Evolutionary conservation across 2,888 invertebrate genomes (phyloP).

Genomic region (Archaeoteleia sp.): DNA sequence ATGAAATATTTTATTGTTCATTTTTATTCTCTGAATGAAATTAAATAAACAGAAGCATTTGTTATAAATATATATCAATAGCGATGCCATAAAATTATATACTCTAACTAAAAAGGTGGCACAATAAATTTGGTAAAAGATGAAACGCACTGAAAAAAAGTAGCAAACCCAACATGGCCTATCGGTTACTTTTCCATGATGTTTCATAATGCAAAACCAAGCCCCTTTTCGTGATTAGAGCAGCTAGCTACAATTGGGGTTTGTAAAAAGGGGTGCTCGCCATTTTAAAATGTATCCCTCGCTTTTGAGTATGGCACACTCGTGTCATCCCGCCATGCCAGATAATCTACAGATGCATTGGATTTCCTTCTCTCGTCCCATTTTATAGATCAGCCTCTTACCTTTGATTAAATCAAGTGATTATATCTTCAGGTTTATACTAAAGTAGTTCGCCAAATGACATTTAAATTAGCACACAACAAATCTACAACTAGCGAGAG

Average conservation of each 20-base stretch:
- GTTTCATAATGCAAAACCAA: constrained; percentile 68
- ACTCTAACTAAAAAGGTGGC: constrained; percentile 26
- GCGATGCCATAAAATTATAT: too few species aligned
- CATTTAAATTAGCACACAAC: constrained; percentile 45
- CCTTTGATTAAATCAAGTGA: constrained; percentile 59
- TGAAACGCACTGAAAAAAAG: constrained; percentile 9
- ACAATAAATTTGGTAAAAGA: constrained; percentile 1
- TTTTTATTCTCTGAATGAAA: too few species aligned
- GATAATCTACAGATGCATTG: constrained; percentile 53
- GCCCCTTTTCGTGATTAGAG: constrained; percentile 69
- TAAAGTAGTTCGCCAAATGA: constrained; percentile 38
- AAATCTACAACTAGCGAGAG: constrained; percentile 30
- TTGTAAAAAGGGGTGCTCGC: constrained; percentile 60
- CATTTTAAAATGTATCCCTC: constrained; percentile 66
- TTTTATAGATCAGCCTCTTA: constrained; percentile 58
- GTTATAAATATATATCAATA: too few species aligned
- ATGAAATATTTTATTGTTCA: too few species aligned
- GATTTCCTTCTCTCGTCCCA: constrained; percentile 46
- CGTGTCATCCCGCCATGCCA: constrained; percentile 49
- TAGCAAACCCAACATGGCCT: constrained; percentile 39
- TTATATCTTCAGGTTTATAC: constrained; percentile 43
- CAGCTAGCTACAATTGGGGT: constrained; percentile 66
- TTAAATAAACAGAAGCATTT: too few species aligned
- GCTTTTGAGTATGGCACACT: constrained; percentile 36
- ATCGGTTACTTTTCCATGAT: constrained; percentile 43